A percentile compares a stretch with the other conserved stretches of the same genome.
phyloP scores from a whole-genome alignment of 2,888 invertebrate genomes.

The Chrysomela aeneicollis region DNA sequence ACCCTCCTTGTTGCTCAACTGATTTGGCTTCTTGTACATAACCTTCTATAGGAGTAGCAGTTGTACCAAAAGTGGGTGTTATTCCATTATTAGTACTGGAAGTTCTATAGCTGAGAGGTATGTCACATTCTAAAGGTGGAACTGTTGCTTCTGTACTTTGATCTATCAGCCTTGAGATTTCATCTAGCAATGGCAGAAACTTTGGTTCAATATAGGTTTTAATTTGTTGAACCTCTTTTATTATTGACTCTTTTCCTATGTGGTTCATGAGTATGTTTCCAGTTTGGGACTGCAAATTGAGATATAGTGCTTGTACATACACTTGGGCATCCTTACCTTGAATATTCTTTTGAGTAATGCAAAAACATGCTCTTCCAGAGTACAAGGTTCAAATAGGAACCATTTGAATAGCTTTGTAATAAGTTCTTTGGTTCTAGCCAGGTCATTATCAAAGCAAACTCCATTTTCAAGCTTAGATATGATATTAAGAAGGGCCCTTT shows the following conservation, averaged over 20 bases:
- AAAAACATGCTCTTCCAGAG: slow-evolving; percentile 67
- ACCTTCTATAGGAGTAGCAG: slow-evolving; percentile 56
- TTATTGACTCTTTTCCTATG: slow-evolving; percentile 61
- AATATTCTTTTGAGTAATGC: slow-evolving; percentile 66
- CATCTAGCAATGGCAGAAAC: slow-evolving; percentile 60
- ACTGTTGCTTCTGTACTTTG: slow-evolving; percentile 59
- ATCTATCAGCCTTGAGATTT: slow-evolving; percentile 61
- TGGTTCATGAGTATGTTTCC: slow-evolving; percentile 65
- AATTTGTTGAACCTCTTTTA: slow-evolving; percentile 60
- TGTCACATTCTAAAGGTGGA: slow-evolving; percentile 62
- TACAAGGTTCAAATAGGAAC: slow-evolving; percentile 67
- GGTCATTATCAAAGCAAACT: slow-evolving; percentile 68
- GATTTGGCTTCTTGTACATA: slow-evolving; percentile 49
- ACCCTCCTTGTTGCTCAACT: slow-evolving; percentile 50
- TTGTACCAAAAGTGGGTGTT: slow-evolving; percentile 43
- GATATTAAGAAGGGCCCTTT: slow-evolving; percentile 58
- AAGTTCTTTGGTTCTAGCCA: slow-evolving; percentile 67
- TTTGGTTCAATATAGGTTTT: slow-evolving; percentile 60
- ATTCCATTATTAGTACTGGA: slow-evolving; percentile 23
- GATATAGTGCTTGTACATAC: background rate
- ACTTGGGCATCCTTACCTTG: slow-evolving; percentile 61
- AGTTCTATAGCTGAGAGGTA: slow-evolving; percentile 55
- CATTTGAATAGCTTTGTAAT: slow-evolving; percentile 69
- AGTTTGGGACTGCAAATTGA: slow-evolving; percentile 63
- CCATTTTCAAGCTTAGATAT: slow-evolving; percentile 71